Percentiles rank a stretch among this genome's conserved stretches.
These are phyloP conservation scores for Bufo bufo DNA, from an alignment of 2,113 vertebrate species.

Conservation along the genomic window DNA sequence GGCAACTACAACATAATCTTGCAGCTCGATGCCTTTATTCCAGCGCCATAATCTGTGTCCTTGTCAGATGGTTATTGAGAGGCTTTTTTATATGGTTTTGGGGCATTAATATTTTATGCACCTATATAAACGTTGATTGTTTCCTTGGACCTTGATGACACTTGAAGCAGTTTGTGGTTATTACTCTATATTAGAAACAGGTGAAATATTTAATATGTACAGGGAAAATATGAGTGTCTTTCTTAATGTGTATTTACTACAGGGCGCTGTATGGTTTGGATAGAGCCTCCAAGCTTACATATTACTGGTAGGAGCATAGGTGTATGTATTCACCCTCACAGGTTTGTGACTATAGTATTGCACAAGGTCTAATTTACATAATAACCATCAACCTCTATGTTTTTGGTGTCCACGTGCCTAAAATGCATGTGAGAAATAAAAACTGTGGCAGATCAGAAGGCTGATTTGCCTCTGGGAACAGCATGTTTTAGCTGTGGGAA, in stretches of 20 bases:
- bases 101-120: conserved; percentile 46
- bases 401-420: too few relatives aligned
- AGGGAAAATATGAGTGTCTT: not conserved
- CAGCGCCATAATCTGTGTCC: conserved; percentile 16
- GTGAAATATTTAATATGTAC: conserved; percentile 29
- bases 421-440: too few relatives aligned
- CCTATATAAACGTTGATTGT: conserved; percentile 26
- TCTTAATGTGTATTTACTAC: not conserved
- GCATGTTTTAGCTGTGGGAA: too few relatives aligned
- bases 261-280: not conserved
- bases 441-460: too few relatives aligned
- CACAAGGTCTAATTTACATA: too few relatives aligned
- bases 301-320: too few relatives aligned
- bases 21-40: conserved; percentile 42
- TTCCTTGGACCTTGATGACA: conserved; percentile 21
- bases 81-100: conserved; percentile 32
- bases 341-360: too few relatives aligned
- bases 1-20: conserved; percentile 40
- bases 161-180: conserved; percentile 30
- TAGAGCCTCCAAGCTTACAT: not conserved
- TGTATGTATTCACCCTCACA: too few relatives aligned
- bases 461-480: too few relatives aligned
- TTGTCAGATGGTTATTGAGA: conserved; percentile 42
- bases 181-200: conserved; percentile 29
- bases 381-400: too few relatives aligned